phyloP scores from a whole-genome alignment of 2,888 invertebrate species.

The Drosophila multiciliata region DNA sequence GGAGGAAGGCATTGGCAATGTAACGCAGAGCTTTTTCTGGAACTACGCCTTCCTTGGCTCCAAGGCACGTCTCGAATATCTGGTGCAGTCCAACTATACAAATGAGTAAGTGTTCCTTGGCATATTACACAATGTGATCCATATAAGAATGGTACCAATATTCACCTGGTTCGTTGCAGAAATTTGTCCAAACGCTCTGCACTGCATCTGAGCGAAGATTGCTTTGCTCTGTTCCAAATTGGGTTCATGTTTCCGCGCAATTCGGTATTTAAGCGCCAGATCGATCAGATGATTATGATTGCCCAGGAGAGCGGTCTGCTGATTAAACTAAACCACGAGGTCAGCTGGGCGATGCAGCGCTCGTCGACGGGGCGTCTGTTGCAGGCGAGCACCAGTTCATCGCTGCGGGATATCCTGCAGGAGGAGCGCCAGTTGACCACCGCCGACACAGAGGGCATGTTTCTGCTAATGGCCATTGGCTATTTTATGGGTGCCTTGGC shows the following conservation, averaged over 20 bases:
- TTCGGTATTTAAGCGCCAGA: conserved; percentile 88
- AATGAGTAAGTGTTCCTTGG: conserved; percentile 85
- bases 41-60: conserved; percentile 92
- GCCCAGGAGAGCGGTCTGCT: conserved; percentile 89
- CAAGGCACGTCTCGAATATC: conserved; percentile 89
- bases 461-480: conserved; percentile 90
- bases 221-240: conserved; percentile 90
- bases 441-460: conserved; percentile 94
- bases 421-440: conserved; percentile 91
- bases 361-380: conserved; percentile 87
- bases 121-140: background rate
- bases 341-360: conserved; percentile 90
- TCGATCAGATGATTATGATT: conserved; percentile 87
- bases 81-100: conserved; percentile 90
- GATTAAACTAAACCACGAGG: conserved; percentile 88
- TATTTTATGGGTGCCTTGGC: conserved; percentile 88
- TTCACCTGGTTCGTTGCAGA: conserved; percentile 66
- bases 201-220: conserved; percentile 90
- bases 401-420: conserved; percentile 85
- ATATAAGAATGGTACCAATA: background rate
- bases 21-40: conserved; percentile 91
- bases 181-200: conserved; percentile 87
- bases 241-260: conserved; percentile 88
- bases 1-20: conserved; percentile 89
- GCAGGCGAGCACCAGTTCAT: conserved; percentile 86